phyloP scores from a whole-genome alignment of 1,140 invertebrate species.

The Eriocheir sinensis region DNA sequence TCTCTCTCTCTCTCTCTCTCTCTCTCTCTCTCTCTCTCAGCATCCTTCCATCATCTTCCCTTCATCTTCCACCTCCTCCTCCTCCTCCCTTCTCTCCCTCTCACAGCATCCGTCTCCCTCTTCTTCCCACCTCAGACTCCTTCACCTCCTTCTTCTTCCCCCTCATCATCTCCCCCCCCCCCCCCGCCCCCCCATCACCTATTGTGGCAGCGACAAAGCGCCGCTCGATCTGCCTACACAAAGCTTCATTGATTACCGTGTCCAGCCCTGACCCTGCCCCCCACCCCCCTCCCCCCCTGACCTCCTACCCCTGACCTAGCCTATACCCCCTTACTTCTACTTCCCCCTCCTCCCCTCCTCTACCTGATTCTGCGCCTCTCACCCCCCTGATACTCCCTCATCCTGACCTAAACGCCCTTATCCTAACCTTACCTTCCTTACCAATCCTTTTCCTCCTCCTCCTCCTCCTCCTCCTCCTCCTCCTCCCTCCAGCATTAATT shows the following conservation, averaged over 20 bases:
- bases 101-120: too few relatives aligned
- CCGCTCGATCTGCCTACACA: not conserved
- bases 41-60: not conserved
- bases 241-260: not conserved
- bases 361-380: too few relatives aligned
- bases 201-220: not conserved
- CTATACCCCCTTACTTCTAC: not conserved
- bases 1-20: too few relatives aligned
- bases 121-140: not conserved
- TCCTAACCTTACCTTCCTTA: not conserved
- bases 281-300: not conserved
- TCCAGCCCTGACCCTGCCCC: not conserved
- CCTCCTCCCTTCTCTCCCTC: constrained; percentile 19
- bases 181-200: not conserved
- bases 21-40: not conserved
- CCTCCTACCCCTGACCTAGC: not conserved
- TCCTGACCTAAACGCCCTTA: too few relatives aligned
- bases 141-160: not conserved
- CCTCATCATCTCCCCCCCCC: too few relatives aligned
- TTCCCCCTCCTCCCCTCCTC: too few relatives aligned
- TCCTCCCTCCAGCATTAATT: too few relatives aligned
- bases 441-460: not conserved
- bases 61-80: not conserved
- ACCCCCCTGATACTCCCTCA: too few relatives aligned
- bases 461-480: not conserved